Base-by-base conservation (phyloP, 2,888 invertebrate genomes). In the Lasioglossum villosulum region DNA sequence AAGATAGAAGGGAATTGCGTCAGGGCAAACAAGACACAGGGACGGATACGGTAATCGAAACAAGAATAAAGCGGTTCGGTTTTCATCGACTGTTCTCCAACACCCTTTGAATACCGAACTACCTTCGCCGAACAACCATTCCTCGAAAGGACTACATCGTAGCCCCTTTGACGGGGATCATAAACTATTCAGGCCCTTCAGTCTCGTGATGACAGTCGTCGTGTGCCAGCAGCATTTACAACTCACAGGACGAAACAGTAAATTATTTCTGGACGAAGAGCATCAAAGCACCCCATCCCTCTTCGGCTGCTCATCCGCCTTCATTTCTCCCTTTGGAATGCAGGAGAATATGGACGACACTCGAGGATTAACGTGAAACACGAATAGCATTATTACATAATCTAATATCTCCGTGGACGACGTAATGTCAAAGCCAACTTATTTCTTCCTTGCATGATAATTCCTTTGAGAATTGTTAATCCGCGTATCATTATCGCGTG, bases 191-290 rank as follows among this genome's bases (percentile, higher is more conserved):
- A 81, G 12, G 12, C 63, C 30, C 45, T 73, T 66, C 75, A 45
- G 63, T 12, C 30, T 56, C 45, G 63, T 59, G 80, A 84, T 79
- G 82, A 75, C 80, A 81, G 88, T 37, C 75, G 59, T 80, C 59
- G 75, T 63, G 39, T 74, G 45, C 78, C 78, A 34, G 10, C 68
- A 66, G 73, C 83, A 88, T 90, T 90, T 90, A 83, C 88, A 90
- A 90, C 82, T 88, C 90, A 90, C 78, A 82, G 86, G 82, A 83
- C 77, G 86, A 80, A 84, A 86, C 90, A 86, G 84, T 89, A 78
- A 89, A 89, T 89, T 89, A 89, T 90, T 90, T 86, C 90, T 86
- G 73, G 75, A 77, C 84, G 56, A 68, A 45, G 74, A 45, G 74
- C 85, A 72, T 86, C 88, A 90, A 90, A 90, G 90, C 68, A 12